Percentiles rank a stretch among this genome's conserved stretches.
These are phyloP conservation scores for Keiferia lycopersicella DNA, from an alignment of 2,888 invertebrate species.

Conservation along the genomic window DNA sequence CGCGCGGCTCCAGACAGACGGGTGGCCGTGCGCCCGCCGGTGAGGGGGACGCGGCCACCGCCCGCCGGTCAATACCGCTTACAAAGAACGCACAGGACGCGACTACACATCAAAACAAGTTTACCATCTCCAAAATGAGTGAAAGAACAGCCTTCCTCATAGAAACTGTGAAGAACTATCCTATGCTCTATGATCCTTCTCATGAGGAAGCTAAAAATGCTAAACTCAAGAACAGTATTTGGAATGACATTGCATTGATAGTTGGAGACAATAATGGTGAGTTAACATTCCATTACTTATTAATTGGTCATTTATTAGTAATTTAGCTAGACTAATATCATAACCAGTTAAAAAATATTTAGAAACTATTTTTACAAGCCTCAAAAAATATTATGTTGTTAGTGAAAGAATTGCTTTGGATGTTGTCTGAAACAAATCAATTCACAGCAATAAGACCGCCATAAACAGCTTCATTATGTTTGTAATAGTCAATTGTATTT, in stretches of 20 bases:
- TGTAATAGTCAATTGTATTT: too few species aligned
- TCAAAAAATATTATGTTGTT: too few species aligned
- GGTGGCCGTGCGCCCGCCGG: background rate
- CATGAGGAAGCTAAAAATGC: slow-evolving; percentile 3
- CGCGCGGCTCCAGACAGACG: background rate
- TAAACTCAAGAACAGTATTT: slow-evolving; percentile 1
- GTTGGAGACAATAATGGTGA: slow-evolving; percentile 12
- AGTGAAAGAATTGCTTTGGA: background rate
- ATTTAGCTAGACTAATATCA: background rate
- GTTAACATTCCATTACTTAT: background rate
- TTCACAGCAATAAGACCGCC: too few species aligned
- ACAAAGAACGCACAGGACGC: background rate
- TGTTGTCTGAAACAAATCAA: background rate
- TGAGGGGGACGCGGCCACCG: background rate
- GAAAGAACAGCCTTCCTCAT: slow-evolving; percentile 2
- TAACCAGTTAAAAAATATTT: too few species aligned
- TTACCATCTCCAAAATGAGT: background rate
- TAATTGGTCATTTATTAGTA: background rate
- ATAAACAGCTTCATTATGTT: too few species aligned
- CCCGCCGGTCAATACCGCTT: slow-evolving; percentile 3
- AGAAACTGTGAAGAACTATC: background rate
- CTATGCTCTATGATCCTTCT: background rate
- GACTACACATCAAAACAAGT: background rate
- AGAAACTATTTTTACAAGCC: too few species aligned
- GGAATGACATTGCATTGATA: background rate